phyloP scores from a whole-genome alignment of 2,113 vertebrate species.

The Peromyscus polionotus region DNA sequence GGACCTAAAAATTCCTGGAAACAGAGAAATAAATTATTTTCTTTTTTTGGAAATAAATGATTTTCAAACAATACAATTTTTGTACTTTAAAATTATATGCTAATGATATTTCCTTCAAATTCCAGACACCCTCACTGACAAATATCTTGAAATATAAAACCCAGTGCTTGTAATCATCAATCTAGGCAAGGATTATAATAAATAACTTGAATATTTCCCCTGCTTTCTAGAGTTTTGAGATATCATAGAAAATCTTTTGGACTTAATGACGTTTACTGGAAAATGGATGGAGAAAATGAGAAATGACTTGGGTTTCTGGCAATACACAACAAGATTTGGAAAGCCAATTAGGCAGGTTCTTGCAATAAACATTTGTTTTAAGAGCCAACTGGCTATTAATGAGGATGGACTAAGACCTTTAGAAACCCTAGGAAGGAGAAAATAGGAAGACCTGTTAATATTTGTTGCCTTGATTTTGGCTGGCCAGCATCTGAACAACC shows the following conservation, averaged over 20 bases:
- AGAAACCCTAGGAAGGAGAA: not conserved
- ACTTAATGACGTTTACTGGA: not conserved
- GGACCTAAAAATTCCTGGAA: not conserved
- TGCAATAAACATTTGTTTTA: not conserved
- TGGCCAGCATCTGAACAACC: not conserved
- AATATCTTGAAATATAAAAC: constrained; percentile 35
- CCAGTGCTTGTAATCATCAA: not conserved
- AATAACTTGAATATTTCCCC: not conserved
- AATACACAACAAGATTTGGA: not conserved
- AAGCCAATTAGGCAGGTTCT: not conserved
- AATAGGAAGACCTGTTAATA: not conserved
- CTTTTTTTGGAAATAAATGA: not conserved
- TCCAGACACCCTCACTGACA: not conserved
- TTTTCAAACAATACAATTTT: not conserved
- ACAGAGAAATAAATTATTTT: not conserved
- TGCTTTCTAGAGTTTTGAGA: not conserved
- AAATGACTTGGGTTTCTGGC: not conserved
- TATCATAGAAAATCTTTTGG: not conserved
- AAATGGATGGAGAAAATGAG: not conserved
- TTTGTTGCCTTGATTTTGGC: not conserved
- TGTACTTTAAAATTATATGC: not conserved
- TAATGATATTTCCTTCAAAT: not conserved
- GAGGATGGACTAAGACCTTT: not conserved
- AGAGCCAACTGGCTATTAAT: not conserved
- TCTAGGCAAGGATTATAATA: not conserved